A percentile compares a stretch with the other conserved stretches of the same genome.
Conservation (phyloP, 2,797 vertebrate genomes). For the Apogon hyalosoma region DNA sequence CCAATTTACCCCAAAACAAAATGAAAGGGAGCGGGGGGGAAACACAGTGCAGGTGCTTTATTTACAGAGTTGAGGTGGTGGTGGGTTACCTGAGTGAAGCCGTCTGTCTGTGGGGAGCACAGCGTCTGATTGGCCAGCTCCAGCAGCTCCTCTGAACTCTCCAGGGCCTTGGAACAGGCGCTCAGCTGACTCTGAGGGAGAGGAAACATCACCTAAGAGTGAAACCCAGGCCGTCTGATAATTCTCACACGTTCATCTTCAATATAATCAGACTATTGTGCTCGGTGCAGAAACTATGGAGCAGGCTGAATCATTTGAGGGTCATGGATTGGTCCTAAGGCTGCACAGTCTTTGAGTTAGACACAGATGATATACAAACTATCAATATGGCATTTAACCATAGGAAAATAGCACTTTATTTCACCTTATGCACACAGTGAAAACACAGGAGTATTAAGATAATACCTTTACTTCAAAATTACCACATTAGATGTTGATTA, state of each 20-base stretch:
- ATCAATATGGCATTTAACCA: no score
- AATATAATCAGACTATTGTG: slow-evolving; percentile 59
- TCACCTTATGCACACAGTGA: no score
- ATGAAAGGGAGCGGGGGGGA: not conserved
- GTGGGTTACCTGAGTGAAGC: slow-evolving; percentile 88
- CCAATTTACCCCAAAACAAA: slow-evolving; percentile 5
- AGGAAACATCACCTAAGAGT: slow-evolving; percentile 15
- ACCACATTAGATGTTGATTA: no score
- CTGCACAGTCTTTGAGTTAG: slow-evolving; percentile 9
- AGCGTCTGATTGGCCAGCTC: slow-evolving; percentile 94
- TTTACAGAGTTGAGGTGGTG: no score
- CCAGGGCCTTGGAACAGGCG: slow-evolving; percentile 92
- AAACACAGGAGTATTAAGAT: no score
- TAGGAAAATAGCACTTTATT: no score
- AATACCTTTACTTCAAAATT: no score
- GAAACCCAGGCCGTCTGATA: slow-evolving; percentile 20
- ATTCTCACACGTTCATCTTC: not conserved
- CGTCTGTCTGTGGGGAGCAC: slow-evolving; percentile 84
- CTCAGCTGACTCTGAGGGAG: slow-evolving; percentile 89
- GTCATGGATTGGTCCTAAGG: slow-evolving; percentile 63
- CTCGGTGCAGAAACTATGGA: slow-evolving; percentile 16
- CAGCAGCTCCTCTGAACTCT: slow-evolving; percentile 95
- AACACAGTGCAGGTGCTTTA: no score
- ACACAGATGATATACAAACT: no score
- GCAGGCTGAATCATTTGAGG: slow-evolving; percentile 66